Evolutionary conservation across 2,888 invertebrate genomes (phyloP).

Genomic region (Hetaerina titia): DNA sequence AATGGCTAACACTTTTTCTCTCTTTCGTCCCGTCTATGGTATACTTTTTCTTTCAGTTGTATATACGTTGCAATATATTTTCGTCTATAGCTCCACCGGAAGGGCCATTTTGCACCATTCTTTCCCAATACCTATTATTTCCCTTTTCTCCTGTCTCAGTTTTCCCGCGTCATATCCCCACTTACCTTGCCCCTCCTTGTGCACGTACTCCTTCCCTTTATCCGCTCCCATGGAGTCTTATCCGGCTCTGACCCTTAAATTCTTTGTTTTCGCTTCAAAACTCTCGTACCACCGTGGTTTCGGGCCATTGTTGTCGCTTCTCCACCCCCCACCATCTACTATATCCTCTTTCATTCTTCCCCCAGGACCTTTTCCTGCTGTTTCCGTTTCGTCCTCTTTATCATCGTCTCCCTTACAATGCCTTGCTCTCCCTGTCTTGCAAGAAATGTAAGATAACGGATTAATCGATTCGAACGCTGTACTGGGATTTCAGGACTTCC

Average conservation of each 20-base stretch:
- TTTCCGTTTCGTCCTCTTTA: not conserved
- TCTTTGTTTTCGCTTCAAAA: not conserved
- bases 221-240: not conserved
- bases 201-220: not conserved
- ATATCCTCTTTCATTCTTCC: not conserved
- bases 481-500: not conserved
- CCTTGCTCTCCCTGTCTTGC: not conserved
- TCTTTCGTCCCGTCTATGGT: not conserved
- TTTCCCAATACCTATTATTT: not conserved
- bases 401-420: not conserved
- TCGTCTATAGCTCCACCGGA: not conserved
- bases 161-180: too few species aligned
- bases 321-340: not conserved
- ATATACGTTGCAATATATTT: not conserved
- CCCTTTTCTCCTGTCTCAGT: too few species aligned
- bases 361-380: not conserved
- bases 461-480: not conserved
- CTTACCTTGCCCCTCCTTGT: not conserved
- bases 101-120: not conserved
- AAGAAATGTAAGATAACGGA: not conserved
- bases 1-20: not conserved
- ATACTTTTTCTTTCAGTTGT: not conserved
- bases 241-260: not conserved
- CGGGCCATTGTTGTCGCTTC: not conserved
- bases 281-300: not conserved